Conservation (phyloP, 2,113 vertebrate genomes). For the Rallus limicola region DNA sequence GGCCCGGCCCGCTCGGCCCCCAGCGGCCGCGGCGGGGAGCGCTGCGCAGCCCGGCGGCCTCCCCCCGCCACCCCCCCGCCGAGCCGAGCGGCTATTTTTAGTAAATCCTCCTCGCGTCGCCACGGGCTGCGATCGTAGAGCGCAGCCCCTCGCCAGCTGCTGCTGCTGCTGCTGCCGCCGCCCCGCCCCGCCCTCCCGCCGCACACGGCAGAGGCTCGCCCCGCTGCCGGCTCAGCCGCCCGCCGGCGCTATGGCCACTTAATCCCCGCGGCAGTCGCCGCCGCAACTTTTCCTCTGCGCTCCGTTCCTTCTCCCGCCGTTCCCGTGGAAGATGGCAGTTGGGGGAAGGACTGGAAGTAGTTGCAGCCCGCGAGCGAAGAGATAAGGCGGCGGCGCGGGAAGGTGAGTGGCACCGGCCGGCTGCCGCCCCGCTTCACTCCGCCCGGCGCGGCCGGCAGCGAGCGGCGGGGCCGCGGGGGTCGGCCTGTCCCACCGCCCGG, state of each 20-base stretch:
- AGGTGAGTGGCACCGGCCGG: constrained; percentile 61
- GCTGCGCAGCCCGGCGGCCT: neutral
- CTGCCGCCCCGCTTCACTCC: neutral
- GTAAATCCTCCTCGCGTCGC: constrained; percentile 60
- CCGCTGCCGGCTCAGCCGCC: neutral
- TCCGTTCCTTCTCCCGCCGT: neutral
- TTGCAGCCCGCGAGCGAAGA: constrained; percentile 63
- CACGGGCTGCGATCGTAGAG: constrained; percentile 50
- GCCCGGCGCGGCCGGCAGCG: neutral
- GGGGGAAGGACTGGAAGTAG: constrained; percentile 66
- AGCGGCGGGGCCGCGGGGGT: neutral
- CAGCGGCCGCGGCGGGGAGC: neutral
- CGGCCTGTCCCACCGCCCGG: neutral
- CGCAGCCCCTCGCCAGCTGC: constrained; percentile 22
- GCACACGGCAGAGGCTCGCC: neutral
- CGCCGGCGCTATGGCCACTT: neutral
- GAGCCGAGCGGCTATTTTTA: constrained; percentile 59
- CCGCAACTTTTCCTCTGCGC: constrained; percentile 27
- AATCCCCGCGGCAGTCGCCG: neutral
- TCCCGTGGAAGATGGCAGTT: constrained; percentile 69
- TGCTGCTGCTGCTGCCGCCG: neutral
- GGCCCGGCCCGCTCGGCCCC: neutral
- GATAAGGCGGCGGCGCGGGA: constrained; percentile 36
- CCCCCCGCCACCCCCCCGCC: neutral
- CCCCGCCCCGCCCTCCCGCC: neutral